phyloP scores from a whole-genome alignment of 1,140 invertebrate genomes.

The Drosophila paulistorum region DNA sequence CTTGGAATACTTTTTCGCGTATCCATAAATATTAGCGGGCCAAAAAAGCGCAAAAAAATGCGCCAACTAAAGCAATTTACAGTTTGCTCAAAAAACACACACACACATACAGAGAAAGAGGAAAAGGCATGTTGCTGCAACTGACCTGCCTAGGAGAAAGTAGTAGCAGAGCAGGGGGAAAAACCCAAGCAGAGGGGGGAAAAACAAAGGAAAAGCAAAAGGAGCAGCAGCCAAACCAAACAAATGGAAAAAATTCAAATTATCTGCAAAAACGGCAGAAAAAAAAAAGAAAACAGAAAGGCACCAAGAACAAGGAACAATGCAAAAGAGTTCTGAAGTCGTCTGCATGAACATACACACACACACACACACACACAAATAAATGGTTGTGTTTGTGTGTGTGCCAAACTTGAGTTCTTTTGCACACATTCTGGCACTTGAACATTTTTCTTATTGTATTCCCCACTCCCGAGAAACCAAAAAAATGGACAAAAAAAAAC shows the following conservation, averaged over 20 bases:
- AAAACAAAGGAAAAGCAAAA: not conserved
- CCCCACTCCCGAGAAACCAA: constrained; percentile 11
- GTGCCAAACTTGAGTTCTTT: constrained; percentile 76
- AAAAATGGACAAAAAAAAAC: not conserved
- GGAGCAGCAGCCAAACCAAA: constrained; percentile 55
- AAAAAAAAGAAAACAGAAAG: constrained; percentile 43
- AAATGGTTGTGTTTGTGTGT: constrained; percentile 32
- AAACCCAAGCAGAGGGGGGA: not conserved
- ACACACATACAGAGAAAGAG: not conserved
- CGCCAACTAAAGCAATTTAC: constrained; percentile 80
- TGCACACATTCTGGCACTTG: constrained; percentile 80
- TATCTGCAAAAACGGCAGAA: constrained; percentile 61
- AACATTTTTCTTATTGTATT: constrained; percentile 76
- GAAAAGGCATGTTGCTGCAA: constrained; percentile 59
- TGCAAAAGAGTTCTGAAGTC: constrained; percentile 12
- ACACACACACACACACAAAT: not conserved
- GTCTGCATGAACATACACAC: constrained; percentile 9
- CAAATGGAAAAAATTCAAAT: constrained; percentile 79
- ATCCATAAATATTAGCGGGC: constrained; percentile 7
- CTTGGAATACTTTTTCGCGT: constrained; percentile 15
- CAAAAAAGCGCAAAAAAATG: constrained; percentile 48
- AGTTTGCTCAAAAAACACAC: constrained; percentile 60
- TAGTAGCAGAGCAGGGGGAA: not conserved
- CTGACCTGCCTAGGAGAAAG: constrained; percentile 54
- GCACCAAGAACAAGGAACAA: constrained; percentile 8